phyloP scores from a whole-genome alignment of 2,888 invertebrate genomes.

The Volucella bombylans region DNA sequence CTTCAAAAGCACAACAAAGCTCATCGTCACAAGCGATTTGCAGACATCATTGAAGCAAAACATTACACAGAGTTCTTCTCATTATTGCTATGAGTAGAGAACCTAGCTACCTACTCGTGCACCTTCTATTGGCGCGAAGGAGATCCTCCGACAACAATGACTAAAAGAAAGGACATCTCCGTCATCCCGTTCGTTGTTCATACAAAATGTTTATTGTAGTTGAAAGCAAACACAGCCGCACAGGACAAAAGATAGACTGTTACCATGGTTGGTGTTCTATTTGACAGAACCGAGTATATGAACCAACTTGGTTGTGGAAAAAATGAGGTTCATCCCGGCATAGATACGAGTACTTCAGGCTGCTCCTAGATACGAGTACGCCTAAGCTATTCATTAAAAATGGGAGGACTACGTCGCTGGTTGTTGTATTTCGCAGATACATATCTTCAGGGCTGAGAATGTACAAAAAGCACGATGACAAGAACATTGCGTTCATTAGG shows the following conservation, averaged over 20 bases:
- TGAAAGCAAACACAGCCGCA: conserved; percentile 65
- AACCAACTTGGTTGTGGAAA: conserved; percentile 40
- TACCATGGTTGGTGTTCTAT: conserved; percentile 61
- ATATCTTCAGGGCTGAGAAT: conserved; percentile 60
- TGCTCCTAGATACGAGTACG: not conserved
- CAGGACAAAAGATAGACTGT: conserved; percentile 66
- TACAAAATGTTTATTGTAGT: conserved; percentile 59
- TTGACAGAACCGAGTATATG: conserved; percentile 49
- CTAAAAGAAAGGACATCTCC: conserved; percentile 59
- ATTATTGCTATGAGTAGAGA: conserved; percentile 25
- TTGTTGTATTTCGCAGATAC: conserved; percentile 49
- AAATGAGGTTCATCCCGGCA: conserved; percentile 56
- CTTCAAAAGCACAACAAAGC: conserved; percentile 64
- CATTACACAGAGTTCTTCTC: conserved; percentile 67
- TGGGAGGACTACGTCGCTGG: conserved; percentile 18
- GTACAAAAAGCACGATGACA: conserved; percentile 64
- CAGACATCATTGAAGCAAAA: conserved; percentile 69
- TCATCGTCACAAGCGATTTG: conserved; percentile 62
- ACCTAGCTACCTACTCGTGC: not conserved
- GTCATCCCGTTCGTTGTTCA: conserved; percentile 48
- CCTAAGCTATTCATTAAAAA: not conserved
- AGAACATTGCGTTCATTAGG: conserved; percentile 73
- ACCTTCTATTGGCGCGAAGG: not conserved
- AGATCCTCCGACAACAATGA: conserved; percentile 27
- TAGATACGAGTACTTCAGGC: too few relatives aligned